Evolutionary conservation across 2,797 vertebrate genomes (phyloP).

Genomic region (Anolis apletophallus): DNA sequence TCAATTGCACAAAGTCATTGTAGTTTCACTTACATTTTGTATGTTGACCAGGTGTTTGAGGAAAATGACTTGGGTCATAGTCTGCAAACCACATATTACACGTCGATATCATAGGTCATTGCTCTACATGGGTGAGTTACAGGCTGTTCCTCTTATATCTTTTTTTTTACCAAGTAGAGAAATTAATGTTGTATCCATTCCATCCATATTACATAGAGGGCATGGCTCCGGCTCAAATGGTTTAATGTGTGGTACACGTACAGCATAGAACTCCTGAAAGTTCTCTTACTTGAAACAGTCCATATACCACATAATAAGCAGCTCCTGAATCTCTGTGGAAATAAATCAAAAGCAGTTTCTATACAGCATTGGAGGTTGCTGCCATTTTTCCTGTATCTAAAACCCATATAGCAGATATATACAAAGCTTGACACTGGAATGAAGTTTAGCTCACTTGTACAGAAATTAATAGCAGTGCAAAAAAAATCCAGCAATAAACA

Average conservation of each 20-base stretch:
- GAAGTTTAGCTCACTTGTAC: neutral
- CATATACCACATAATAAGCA: neutral
- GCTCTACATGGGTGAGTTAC: neutral
- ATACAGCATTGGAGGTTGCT: neutral
- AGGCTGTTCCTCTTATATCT: neutral
- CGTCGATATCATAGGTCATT: conserved; percentile 3
- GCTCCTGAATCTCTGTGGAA: neutral
- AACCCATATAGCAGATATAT: neutral
- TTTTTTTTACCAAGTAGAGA: conserved; percentile 3
- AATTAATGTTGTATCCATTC: conserved; percentile 7
- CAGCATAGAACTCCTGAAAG: neutral
- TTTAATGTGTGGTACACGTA: neutral
- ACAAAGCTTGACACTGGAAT: neutral
- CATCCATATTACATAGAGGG: conserved; percentile 7
- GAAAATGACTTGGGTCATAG: conserved; percentile 1
- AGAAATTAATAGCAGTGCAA: neutral
- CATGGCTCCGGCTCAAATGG: conserved; percentile 20
- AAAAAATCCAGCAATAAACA: neutral
- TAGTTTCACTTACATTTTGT: conserved; percentile 13
- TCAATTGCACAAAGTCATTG: neutral
- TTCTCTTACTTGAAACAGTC: neutral
- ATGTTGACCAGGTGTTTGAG: conserved; percentile 11
- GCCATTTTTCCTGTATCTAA: too few species aligned
- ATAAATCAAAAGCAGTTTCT: neutral
- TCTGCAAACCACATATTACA: conserved; percentile 10